Conservation (phyloP, 2,113 vertebrate species). For the Xyliphius kryptos region DNA sequence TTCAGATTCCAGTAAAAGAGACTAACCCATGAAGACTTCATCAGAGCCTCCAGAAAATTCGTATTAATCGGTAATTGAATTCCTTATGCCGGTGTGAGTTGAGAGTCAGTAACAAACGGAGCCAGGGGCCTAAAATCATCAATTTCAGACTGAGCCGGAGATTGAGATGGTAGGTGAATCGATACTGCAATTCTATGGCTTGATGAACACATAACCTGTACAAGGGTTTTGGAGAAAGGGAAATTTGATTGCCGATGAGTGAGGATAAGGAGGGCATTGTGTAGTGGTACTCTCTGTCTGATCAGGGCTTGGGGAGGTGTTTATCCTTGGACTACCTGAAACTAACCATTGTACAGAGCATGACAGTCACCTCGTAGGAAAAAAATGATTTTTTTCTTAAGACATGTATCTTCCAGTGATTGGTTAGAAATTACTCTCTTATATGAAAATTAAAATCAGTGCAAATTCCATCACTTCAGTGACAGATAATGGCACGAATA, state of each 20-base stretch:
- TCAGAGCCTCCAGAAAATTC: too few relatives aligned
- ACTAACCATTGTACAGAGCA: constrained; percentile 29
- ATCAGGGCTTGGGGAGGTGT: constrained; percentile 21
- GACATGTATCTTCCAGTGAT: constrained; percentile 4
- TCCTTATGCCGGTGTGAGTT: constrained; percentile 15
- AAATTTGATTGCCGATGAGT: constrained; percentile 27
- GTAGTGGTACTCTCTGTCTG: constrained; percentile 25
- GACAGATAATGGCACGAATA: too few relatives aligned
- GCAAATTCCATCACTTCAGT: too few relatives aligned
- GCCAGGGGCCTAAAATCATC: constrained; percentile 33
- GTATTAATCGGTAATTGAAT: constrained; percentile 28
- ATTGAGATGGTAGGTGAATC: constrained; percentile 51
- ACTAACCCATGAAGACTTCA: constrained; percentile 24
- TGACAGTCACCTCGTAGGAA: constrained; percentile 12
- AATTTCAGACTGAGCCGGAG: constrained; percentile 40
- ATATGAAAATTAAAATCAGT: too few relatives aligned
- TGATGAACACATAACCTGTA: constrained; percentile 49
- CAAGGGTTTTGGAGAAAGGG: constrained; percentile 40
- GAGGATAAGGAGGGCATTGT: constrained; percentile 32
- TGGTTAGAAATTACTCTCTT: too few relatives aligned
- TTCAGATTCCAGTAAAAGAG: constrained; percentile 9
- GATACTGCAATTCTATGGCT: constrained; percentile 51
- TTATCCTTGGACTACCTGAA: constrained; percentile 29
- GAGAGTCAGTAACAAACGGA: constrained; percentile 28
- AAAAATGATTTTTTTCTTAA: constrained; percentile 26